Percentiles rank a stretch among this genome's conserved stretches.
These are phyloP conservation scores for Pterocles orientalis DNA, from an alignment of 2,113 vertebrate genomes.

Conservation along the genomic window DNA sequence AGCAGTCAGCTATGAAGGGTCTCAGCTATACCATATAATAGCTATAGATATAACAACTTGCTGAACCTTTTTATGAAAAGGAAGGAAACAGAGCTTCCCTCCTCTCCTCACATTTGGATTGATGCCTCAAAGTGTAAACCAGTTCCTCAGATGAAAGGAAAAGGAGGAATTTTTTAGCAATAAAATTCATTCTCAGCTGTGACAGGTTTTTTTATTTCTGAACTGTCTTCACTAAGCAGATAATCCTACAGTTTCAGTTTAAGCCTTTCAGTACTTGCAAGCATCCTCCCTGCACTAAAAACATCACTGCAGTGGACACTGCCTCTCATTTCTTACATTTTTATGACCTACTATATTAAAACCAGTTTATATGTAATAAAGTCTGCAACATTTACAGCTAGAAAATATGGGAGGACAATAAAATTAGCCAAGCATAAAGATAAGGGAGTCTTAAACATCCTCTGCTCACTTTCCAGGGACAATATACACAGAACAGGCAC, in stretches of 20 bases:
- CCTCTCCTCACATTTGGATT: background rate
- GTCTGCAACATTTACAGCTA: constrained; percentile 62
- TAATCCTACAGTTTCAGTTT: constrained; percentile 23
- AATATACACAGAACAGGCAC: background rate
- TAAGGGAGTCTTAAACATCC: constrained; percentile 40
- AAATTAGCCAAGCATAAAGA: constrained; percentile 70
- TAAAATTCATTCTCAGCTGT: constrained; percentile 4
- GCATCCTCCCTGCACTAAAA: background rate
- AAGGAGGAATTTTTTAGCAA: constrained; percentile 26
- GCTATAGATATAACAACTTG: background rate
- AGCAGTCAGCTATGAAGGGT: background rate
- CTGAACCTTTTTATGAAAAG: background rate
- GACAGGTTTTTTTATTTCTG: background rate
- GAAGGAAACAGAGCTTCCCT: background rate
- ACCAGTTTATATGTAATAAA: constrained; percentile 71
- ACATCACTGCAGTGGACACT: constrained; percentile 3
- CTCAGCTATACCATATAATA: background rate
- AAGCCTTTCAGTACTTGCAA: background rate
- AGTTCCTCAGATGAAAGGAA: constrained; percentile 25
- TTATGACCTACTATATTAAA: constrained; percentile 66
- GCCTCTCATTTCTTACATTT: constrained; percentile 7
- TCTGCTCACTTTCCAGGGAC: constrained; percentile 9
- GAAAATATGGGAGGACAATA: constrained; percentile 69
- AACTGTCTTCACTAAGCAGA: background rate
- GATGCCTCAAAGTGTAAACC: constrained; percentile 9